Evolutionary conservation across 2,888 invertebrate genomes (phyloP).

Genomic region (Lycocerus yunnanus): DNA sequence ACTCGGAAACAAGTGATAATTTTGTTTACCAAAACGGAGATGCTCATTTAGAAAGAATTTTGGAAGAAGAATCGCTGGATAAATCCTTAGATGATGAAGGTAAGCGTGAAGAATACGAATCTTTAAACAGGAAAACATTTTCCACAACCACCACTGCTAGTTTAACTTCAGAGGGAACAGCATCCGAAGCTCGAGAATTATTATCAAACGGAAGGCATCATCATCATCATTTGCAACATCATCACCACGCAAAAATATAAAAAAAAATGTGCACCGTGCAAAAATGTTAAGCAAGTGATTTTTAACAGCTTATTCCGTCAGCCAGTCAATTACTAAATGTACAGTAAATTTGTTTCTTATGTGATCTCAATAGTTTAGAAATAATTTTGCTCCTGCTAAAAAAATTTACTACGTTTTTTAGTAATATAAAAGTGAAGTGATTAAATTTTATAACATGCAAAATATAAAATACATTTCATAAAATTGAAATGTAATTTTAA

Average conservation of each 20-base stretch:
- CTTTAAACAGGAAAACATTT: constrained; percentile 60
- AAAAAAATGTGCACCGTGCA: constrained; percentile 1
- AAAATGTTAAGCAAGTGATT: background rate
- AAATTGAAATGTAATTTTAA: background rate
- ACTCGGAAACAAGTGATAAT: constrained; percentile 57
- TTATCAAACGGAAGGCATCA: constrained; percentile 62
- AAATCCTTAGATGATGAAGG: constrained; percentile 49
- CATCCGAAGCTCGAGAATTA: constrained; percentile 70
- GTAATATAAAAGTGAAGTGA: background rate
- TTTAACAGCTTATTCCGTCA: background rate
- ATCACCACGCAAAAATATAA: constrained; percentile 9
- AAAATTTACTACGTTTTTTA: background rate
- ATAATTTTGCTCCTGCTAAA: background rate
- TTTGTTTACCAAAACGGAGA: constrained; percentile 60
- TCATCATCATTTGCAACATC: constrained; percentile 48
- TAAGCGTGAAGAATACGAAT: constrained; percentile 53
- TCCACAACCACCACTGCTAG: constrained; percentile 65
- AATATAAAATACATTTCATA: too few species aligned
- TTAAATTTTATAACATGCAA: too few species aligned
- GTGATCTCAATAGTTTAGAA: background rate
- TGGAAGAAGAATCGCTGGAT: constrained; percentile 70
- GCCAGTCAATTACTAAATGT: background rate
- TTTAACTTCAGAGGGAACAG: constrained; percentile 66
- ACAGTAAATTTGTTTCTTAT: background rate
- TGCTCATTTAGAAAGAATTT: constrained; percentile 71